Conservation (phyloP, 2,113 vertebrate genomes). For the Oxyura jamaicensis region DNA sequence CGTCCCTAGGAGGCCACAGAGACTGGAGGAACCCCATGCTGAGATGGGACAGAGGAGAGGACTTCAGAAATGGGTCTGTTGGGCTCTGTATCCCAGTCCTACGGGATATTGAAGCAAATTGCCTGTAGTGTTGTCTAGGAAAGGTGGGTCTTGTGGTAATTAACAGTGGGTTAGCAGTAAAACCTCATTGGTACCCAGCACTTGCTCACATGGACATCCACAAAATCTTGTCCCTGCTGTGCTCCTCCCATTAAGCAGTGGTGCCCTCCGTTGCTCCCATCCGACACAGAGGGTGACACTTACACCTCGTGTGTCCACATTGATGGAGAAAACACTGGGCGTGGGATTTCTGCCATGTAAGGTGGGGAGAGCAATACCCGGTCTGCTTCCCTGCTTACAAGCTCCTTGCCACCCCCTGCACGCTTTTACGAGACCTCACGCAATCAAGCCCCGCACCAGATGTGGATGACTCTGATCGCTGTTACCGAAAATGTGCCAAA, state of each 20-base stretch:
- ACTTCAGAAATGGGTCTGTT: neutral
- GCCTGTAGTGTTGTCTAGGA: neutral
- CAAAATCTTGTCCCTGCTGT: neutral
- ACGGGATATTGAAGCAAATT: neutral
- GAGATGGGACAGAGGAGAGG: neutral
- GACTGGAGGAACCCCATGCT: neutral
- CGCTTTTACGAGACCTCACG: neutral
- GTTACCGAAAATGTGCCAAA: neutral
- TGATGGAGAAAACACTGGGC: neutral
- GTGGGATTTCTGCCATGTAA: neutral
- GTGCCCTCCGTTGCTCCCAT: neutral
- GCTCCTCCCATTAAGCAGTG: neutral
- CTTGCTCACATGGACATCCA: neutral
- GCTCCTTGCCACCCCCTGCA: neutral
- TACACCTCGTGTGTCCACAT: neutral
- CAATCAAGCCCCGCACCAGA: neutral
- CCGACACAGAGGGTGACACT: neutral
- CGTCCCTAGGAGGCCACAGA: no score
- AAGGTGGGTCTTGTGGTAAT: neutral
- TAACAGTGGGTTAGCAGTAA: neutral
- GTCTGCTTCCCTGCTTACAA: neutral
- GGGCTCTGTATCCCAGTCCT: neutral
- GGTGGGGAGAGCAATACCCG: neutral
- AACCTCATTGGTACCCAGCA: neutral
- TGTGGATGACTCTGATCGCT: neutral